Conservation (phyloP, 2,113 vertebrate species). For the Python bivittatus region DNA sequence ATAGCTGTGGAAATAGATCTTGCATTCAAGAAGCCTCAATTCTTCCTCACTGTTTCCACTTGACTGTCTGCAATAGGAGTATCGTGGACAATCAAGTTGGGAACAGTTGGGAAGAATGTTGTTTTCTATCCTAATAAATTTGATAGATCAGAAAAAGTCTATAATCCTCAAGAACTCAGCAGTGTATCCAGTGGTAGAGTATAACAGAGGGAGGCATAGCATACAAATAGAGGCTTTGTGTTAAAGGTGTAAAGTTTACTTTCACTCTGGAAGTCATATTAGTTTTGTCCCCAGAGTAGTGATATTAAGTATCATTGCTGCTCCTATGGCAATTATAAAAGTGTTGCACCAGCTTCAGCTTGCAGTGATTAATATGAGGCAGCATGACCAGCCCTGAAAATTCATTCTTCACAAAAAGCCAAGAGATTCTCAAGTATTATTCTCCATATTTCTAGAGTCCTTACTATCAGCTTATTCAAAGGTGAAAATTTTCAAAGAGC, state of each 20-base stretch:
- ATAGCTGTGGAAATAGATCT: background rate
- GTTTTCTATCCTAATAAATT: background rate
- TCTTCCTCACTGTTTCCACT: background rate
- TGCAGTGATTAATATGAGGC: background rate
- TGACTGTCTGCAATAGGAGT: background rate
- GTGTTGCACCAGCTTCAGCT: background rate
- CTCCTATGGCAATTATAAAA: rapidly evolving
- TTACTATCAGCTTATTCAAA: background rate
- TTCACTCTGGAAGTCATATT: constrained; percentile 16
- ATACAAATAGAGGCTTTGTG: constrained; percentile 12
- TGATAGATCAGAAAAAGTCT: background rate
- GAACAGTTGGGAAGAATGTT: background rate
- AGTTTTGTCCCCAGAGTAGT: background rate
- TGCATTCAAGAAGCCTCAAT: background rate
- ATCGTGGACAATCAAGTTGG: background rate
- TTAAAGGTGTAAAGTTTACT: constrained; percentile 2
- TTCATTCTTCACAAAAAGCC: background rate
- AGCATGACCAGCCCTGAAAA: background rate
- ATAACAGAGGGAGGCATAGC: background rate
- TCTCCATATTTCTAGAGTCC: background rate
- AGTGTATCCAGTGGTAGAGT: background rate
- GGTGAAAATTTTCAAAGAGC: constrained; percentile 13
- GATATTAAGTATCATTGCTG: background rate
- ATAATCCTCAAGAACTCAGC: background rate
- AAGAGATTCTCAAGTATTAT: background rate